Conservation (phyloP, 1,140 invertebrate genomes). For the Coptotermes formosanus region DNA sequence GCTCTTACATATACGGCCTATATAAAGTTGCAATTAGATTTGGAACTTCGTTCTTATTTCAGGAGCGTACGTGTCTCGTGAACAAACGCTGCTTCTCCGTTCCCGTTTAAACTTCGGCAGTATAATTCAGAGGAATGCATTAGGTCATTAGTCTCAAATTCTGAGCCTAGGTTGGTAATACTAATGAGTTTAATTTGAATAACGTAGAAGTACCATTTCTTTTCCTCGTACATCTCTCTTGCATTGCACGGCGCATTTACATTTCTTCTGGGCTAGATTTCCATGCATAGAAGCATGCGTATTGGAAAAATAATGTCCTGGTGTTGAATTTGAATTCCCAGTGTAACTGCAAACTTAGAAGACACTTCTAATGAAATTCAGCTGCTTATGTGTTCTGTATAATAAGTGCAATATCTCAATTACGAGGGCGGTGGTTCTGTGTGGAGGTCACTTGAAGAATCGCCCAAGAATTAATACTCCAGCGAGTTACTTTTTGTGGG, state of each 20-base stretch:
- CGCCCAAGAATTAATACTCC: background rate
- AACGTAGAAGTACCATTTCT: background rate
- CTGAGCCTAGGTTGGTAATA: background rate
- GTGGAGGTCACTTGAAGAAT: background rate
- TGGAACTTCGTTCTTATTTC: background rate
- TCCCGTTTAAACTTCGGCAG: background rate
- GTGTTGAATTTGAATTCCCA: background rate
- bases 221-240: background rate
- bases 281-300: background rate
- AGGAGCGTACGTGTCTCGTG: background rate
- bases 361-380: background rate
- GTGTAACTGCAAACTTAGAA: background rate
- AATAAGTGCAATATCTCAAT: conserved; percentile 1
- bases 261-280: background rate
- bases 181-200: conserved; percentile 13
- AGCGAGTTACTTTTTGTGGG: background rate
- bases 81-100: background rate
- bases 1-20: background rate
- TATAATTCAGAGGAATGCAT: background rate
- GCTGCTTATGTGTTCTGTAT: background rate
- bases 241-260: background rate
- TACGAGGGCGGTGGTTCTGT: background rate
- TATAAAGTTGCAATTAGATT: background rate
- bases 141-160: background rate
- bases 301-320: background rate